Conservation (phyloP, 2,888 invertebrate genomes). For the Nudaria mundana region DNA sequence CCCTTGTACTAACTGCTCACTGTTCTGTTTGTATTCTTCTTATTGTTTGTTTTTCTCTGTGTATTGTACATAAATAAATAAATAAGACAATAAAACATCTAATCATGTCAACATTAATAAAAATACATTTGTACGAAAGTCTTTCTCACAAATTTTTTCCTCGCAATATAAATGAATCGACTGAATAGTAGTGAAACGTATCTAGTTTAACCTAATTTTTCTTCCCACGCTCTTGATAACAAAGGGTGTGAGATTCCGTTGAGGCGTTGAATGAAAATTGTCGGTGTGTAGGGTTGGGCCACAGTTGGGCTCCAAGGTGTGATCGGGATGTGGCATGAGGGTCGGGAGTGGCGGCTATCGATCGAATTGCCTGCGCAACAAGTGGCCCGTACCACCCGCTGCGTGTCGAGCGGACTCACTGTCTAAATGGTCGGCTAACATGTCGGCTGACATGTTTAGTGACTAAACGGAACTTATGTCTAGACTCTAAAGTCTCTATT, state of each 20-base stretch:
- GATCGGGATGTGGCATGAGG: slow-evolving; percentile 30
- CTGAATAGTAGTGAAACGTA: slow-evolving; percentile 5
- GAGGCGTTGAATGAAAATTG: slow-evolving; percentile 39
- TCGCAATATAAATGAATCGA: neutral
- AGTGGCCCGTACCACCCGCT: slow-evolving; percentile 45
- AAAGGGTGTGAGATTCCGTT: slow-evolving; percentile 24
- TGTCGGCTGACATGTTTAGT: neutral
- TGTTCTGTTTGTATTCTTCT: too few species aligned
- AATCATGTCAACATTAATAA: neutral
- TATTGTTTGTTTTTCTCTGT: too few species aligned
- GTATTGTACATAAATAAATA: too few species aligned
- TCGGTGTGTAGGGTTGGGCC: slow-evolving; percentile 23
- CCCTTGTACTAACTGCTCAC: too few species aligned
- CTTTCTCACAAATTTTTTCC: too few species aligned
- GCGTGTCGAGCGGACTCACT: slow-evolving; percentile 13
- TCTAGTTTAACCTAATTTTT: slow-evolving; percentile 12
- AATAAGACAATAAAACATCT: slow-evolving; percentile 41
- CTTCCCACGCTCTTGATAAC: slow-evolving; percentile 20
- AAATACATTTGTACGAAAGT: neutral
- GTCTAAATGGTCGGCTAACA: slow-evolving; percentile 4
- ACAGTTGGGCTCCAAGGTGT: slow-evolving; percentile 9
- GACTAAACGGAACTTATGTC: too few species aligned
- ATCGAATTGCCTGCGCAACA: slow-evolving; percentile 71
- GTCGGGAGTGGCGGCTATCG: slow-evolving; percentile 49
- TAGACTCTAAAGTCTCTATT: too few species aligned